Conservation (phyloP, 2,797 vertebrate species). For the Oreortyx pictus region DNA sequence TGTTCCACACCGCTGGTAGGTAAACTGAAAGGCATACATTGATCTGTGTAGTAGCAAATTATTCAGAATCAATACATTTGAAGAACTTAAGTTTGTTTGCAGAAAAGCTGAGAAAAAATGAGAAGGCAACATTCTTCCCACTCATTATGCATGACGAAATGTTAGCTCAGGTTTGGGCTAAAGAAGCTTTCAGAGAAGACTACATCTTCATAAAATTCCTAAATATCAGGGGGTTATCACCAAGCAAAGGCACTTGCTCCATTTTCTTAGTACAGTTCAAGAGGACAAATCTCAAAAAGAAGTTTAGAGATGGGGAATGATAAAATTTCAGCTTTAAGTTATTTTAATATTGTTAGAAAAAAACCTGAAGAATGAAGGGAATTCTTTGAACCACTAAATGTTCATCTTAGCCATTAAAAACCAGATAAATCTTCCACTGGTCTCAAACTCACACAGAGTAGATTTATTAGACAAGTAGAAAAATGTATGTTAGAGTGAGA, state of each 20-base stretch:
- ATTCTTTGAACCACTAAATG: background rate
- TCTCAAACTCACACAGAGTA: background rate
- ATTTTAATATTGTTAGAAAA: background rate
- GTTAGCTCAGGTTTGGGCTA: conserved; percentile 2
- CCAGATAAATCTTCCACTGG: background rate
- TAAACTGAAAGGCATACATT: background rate
- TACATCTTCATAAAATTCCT: background rate
- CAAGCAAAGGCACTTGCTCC: background rate
- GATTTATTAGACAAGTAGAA: background rate
- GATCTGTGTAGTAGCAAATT: background rate
- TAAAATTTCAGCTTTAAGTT: background rate
- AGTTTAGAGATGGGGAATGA: background rate
- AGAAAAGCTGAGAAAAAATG: background rate
- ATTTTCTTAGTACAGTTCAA: background rate
- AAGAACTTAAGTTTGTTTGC: background rate
- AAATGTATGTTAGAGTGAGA: too few relatives aligned
- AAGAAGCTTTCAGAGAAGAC: conserved; percentile 21
- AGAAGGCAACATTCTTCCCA: background rate
- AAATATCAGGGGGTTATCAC: background rate
- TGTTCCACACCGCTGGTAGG: background rate
- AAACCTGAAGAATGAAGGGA: background rate
- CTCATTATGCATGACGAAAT: background rate
- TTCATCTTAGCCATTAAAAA: background rate
- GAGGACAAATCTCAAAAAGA: background rate
- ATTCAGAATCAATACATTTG: conserved; percentile 11